A percentile compares a stretch with the other conserved stretches of the same genome.
Evolutionary conservation across 2,797 vertebrate genomes (phyloP).

Genomic region (Loris lydekkerianus): DNA sequence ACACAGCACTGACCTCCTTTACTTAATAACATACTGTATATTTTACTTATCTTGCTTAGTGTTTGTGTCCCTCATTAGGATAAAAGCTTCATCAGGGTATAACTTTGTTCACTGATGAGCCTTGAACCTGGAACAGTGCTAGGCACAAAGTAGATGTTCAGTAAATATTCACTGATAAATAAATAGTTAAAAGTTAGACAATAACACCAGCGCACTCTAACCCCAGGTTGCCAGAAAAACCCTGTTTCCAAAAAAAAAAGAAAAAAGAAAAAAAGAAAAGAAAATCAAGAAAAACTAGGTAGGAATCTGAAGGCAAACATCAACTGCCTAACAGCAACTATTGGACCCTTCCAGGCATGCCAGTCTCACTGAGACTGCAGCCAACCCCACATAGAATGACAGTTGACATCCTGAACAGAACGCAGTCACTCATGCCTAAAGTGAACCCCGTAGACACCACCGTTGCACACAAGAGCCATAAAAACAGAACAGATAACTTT

Average conservation of each 20-base stretch:
- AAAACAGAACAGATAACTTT: background rate
- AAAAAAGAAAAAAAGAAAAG: too few species aligned
- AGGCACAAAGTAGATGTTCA: background rate
- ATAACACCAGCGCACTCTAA: background rate
- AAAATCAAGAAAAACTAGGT: background rate
- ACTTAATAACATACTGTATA: background rate
- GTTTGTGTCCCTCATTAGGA: background rate
- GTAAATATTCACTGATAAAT: background rate
- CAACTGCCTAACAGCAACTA: background rate
- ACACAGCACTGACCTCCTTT: background rate
- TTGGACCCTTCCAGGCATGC: background rate
- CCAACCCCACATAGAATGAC: background rate
- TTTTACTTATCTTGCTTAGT: background rate
- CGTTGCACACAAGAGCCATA: background rate
- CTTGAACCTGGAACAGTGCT: background rate
- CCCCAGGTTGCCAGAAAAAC: background rate
- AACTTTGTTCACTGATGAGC: background rate
- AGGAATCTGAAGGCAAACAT: background rate
- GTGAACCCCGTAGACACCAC: background rate
- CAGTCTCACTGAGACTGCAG: background rate
- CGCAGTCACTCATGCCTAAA: too few species aligned
- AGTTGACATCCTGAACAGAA: background rate
- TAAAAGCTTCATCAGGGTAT: background rate
- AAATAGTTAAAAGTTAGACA: background rate
- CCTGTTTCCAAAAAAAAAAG: background rate